These are phyloP conservation scores for Muricea muricata DNA, from an alignment of 92 coral and sea anemone species.

Conservation along the genomic window DNA sequence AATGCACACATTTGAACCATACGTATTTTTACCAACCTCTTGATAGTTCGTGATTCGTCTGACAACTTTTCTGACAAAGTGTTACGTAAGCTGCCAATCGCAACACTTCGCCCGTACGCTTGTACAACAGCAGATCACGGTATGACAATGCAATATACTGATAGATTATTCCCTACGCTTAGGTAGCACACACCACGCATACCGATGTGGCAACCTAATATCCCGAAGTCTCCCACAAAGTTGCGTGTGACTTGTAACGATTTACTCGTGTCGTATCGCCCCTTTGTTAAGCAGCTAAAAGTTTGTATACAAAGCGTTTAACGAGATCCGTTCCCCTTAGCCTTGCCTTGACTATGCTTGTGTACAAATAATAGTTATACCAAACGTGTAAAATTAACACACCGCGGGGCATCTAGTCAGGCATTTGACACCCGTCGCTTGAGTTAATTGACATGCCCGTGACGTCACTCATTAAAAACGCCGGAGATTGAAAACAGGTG, in stretches of 20 bases:
- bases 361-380: constrained; percentile 14
- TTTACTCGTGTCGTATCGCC: neutral
- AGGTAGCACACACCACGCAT: neutral
- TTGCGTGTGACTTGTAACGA: neutral
- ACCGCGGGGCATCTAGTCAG: constrained; percentile 21
- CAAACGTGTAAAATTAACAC: constrained; percentile 36
- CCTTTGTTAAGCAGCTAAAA: neutral
- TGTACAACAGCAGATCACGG: neutral
- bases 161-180: neutral
- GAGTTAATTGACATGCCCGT: constrained; percentile 25
- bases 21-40: neutral
- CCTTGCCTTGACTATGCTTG: constrained; percentile 7
- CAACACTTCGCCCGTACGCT: neutral
- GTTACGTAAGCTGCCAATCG: neutral
- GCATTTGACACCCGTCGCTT: constrained; percentile 29
- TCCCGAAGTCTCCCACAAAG: neutral
- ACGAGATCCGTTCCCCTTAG: constrained; percentile 14
- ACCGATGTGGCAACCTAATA: neutral
- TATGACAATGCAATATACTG: neutral
- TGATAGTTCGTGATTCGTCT: neutral
- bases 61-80: neutral
- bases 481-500: constrained; percentile 43
- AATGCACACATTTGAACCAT: neutral
- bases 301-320: constrained; percentile 29
- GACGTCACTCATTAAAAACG: constrained; percentile 29